Conservation (phyloP, 2,113 vertebrate species). For the Crypturellus undulatus region DNA sequence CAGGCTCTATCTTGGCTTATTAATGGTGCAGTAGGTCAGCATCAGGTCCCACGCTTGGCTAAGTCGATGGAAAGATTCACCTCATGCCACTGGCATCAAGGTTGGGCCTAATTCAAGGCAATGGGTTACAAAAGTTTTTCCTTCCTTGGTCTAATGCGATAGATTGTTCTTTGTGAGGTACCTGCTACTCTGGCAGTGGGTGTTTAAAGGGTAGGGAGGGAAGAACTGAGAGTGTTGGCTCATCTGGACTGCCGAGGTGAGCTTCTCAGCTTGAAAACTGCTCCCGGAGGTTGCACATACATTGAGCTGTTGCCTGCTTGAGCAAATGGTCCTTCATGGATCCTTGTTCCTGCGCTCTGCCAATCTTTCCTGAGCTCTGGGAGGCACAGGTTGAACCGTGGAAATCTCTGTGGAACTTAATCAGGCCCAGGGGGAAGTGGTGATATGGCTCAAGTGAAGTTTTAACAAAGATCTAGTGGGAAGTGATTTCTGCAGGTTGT, state of each 20-base stretch:
- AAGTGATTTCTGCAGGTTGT: background rate
- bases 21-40: background rate
- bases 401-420: background rate
- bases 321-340: background rate
- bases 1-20: background rate
- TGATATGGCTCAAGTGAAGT: background rate
- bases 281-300: background rate
- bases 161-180: background rate
- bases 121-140: background rate
- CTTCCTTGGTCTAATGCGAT: background rate
- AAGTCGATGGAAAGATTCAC: background rate
- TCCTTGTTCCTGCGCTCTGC: background rate
- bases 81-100: no score
- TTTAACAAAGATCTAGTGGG: background rate
- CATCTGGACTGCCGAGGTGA: background rate
- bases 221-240: background rate
- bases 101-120: background rate
- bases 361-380: background rate
- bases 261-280: background rate
- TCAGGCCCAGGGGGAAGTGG: background rate
- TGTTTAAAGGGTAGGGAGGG: background rate
- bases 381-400: background rate
- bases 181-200: background rate
- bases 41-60: rapidly evolving
- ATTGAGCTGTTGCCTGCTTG: rapidly evolving